Evolutionary conservation across 2,113 vertebrate species (phyloP), one percentile per base, ranked within the genome.

Genomic region (Anolis carolinensis): DNA sequence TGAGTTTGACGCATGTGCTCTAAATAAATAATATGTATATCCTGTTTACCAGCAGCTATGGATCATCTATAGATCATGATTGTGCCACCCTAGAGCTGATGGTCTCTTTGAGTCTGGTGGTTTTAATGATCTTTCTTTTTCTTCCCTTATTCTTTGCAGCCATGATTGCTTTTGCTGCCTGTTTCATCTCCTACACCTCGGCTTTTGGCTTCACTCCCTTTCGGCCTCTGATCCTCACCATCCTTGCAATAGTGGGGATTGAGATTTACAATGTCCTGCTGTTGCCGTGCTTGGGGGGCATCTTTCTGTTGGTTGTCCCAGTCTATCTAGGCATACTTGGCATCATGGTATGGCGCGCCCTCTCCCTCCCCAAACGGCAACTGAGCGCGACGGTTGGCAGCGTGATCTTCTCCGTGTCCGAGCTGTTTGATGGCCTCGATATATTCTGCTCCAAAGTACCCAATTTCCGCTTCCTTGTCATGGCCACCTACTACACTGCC

Each of bases 401-500:
- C 20, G 52, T 97, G 86, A 9, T 89, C 39, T 98, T 98, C 83
- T n/a, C 96, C 0, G 7, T 96, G 32, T 98, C 98, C 0, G 97
- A 98, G 30, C 0, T 93, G 0, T 52, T 94, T 0, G 95, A 98
- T 76, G 95, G 95, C 39, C 76, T 97, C 75, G 92, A 97, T 36
- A 71, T 88, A 25, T 98, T 98, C 50, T 95, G 94, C 20, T 90
- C 85, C 13, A 63, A 88, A 0, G 25, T 96, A 30, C 86, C 91
- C 1, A 44, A 91, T 0, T 65, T 92, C 65, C 88, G 83, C 7
- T 7, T 79, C 7, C 2, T 96, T 39, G 90, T 96, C 88, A 98
- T 98, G 97, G 84, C 80, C 34, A 97, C 97, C 1, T 98, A 98
- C 89, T 98, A 98, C 52, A 65, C 95, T 0, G 97, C 96, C 0